Evolutionary conservation across 2,113 vertebrate genomes (phyloP).

Genomic region (Natator depressus): DNA sequence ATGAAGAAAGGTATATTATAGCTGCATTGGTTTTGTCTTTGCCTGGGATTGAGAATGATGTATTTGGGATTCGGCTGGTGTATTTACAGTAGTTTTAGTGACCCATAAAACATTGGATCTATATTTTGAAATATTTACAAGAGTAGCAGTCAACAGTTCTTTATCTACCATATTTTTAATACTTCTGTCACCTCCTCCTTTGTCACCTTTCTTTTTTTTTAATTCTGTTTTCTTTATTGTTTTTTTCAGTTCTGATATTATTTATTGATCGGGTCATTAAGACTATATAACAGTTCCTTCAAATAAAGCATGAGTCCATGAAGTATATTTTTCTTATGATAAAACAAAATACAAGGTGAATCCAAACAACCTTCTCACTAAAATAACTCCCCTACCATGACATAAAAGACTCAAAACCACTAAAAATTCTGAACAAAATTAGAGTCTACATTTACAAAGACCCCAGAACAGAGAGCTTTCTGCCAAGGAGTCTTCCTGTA

Average conservation of each 20-base stretch:
- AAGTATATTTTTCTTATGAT: not conserved
- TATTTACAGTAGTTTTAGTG: constrained; percentile 75
- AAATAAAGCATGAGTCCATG: constrained; percentile 32
- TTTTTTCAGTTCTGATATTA: constrained; percentile 14
- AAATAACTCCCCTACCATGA: not conserved
- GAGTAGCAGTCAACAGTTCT: constrained; percentile 53
- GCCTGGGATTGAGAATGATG: constrained; percentile 57
- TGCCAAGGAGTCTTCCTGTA: not conserved
- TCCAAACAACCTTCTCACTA: not conserved
- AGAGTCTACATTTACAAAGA: not conserved
- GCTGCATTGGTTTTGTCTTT: constrained; percentile 58
- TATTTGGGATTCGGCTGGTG: constrained; percentile 67
- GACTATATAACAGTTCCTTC: constrained; percentile 16
- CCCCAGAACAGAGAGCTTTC: not conserved
- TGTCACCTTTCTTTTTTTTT: not conserved
- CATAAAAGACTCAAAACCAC: not conserved
- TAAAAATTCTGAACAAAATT: not conserved
- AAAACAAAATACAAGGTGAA: not conserved
- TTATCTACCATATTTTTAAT: constrained; percentile 50
- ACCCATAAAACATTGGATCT: constrained; percentile 40
- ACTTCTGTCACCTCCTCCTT: not conserved
- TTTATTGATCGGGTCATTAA: not conserved
- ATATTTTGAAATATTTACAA: constrained; percentile 53
- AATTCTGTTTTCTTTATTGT: not conserved
- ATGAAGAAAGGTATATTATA: constrained; percentile 2